Base-by-base conservation (phyloP, 2,797 vertebrate genomes). In the Pangasius larnaudii region DNA sequence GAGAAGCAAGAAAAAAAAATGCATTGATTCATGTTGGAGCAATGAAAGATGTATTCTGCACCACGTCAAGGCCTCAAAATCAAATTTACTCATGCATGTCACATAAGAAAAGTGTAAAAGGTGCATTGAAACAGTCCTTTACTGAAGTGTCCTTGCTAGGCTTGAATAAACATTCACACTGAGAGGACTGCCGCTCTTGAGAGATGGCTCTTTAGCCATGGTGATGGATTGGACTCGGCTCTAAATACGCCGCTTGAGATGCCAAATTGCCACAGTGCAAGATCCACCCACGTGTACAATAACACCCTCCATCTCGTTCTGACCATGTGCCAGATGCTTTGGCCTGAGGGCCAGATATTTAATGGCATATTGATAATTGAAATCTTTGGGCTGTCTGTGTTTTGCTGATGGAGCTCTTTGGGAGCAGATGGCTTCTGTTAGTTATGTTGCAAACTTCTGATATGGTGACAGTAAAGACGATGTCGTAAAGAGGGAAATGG, bases 331-430 rank as follows among this genome's bases (percentile, higher is more conserved):
- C 93, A 92, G 94, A 74, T 93, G 94, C 91, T 92, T 92, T 91
- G 93, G 93, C 94, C 95, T 92, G 90, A 89, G 91, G 92, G 95
- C 92, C 39, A 92, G 92, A 92, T 95, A 94, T 94, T 96, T 95
- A 96, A 95, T 93, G 92, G 91, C 93, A 93, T 94, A 95, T 94
- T 96, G 94, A 95, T 95, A 96, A 96, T 95, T 96, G 94, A 95
- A 96, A 95, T 94, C 93, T 95, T 94, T 90, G 83, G 49, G 91
- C 89, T 91, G 90, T 87, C 22, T 90, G 88, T 7, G 89, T 86
- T 95, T 90, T 94, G 95, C 95, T 96, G 96, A 96, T 93, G 90
- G 85, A 88, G 94, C 92, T 91, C 89, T 95, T 95, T 93, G 78
- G 88, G 91, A 88, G 93, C 93, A 94, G 94, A 95, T 94, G 92